Percentiles rank a stretch among this genome's conserved stretches.
These are phyloP conservation scores for Peromyscus californicus DNA, from an alignment of 2,113 vertebrate species.

Conservation along the genomic window DNA sequence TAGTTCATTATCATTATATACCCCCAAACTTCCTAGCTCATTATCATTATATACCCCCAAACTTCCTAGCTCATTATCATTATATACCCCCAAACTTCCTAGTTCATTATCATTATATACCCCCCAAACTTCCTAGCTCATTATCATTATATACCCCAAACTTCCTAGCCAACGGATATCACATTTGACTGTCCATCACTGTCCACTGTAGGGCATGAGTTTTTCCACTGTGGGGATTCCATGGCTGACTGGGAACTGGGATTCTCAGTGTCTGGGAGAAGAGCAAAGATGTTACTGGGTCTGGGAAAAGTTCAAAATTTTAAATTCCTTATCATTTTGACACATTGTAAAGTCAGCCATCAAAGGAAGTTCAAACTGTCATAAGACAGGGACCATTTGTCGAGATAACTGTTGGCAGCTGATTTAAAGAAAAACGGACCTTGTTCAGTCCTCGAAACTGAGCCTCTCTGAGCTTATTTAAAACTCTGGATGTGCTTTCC, in stretches of 20 bases:
- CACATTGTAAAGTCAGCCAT: not conserved
- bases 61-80: not conserved
- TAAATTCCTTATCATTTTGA: not conserved
- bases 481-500: not conserved
- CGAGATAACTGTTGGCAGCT: constrained; percentile 7
- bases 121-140: not conserved
- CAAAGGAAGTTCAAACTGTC: not conserved
- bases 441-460: not conserved
- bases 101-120: not conserved
- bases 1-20: not conserved
- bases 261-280: not conserved
- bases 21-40: not conserved
- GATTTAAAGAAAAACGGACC: constrained; percentile 5
- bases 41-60: not conserved
- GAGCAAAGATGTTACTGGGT: not conserved
- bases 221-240: no score
- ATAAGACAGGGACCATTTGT: not conserved
- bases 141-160: not conserved
- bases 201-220: not conserved
- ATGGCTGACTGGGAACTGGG: not conserved
- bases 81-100: not conserved
- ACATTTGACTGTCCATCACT: not conserved
- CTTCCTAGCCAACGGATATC: not conserved
- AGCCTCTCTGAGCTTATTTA: not conserved
- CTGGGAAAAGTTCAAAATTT: not conserved